Evolutionary conservation across 2,113 vertebrate species (phyloP), one percentile per base, ranked within the genome.

Genomic region (Mionectes macconnelli): DNA sequence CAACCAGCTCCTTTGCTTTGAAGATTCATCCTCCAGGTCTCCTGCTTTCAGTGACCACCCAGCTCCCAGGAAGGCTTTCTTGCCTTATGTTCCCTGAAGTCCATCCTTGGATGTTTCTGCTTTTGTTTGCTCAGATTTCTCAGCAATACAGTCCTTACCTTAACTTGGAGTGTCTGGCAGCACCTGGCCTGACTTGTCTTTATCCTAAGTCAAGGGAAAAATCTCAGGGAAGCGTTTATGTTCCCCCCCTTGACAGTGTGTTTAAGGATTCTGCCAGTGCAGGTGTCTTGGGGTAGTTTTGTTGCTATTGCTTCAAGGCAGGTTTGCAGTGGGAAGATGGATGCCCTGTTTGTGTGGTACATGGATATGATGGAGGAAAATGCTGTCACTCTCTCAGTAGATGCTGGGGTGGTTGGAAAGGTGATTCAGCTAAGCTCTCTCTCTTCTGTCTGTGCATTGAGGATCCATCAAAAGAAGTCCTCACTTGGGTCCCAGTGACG

Each of bases 401-500:
- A 20, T 50, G 17, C 23, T 52, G 56, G 20, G 37, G 10, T 79
- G 44, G 10, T 44, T 59, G 44, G 47, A 39, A 49, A 75, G 59
- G 18, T n/a, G 31, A 28, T 87, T 50, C 53, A 33, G 47, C 62
- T 62, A 42, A 95, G 25, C 42, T 83, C 6, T 96, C 33, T 84
- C 44, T 35, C 13, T 68, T 75, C 56, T 91, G 39, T 94, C 64
- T 89, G 9, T 84, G n/a, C 52, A 40, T 67, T 74, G 52, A 98
- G 97, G 94, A 57, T 84, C 96, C 72, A 68, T 63, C 88, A 95
- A 97, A 91, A 97, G 98, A 90, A 99, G 97, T 79, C 97, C 98
- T 90, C 98, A 98, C 84, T 96, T 98, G 66, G 98, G 97, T 66
- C 98, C 98, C 30, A 97, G 98, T 50, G 98, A 98, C 35, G 97